Conservation (phyloP, 2,888 invertebrate genomes). For the Elysia crispata region DNA sequence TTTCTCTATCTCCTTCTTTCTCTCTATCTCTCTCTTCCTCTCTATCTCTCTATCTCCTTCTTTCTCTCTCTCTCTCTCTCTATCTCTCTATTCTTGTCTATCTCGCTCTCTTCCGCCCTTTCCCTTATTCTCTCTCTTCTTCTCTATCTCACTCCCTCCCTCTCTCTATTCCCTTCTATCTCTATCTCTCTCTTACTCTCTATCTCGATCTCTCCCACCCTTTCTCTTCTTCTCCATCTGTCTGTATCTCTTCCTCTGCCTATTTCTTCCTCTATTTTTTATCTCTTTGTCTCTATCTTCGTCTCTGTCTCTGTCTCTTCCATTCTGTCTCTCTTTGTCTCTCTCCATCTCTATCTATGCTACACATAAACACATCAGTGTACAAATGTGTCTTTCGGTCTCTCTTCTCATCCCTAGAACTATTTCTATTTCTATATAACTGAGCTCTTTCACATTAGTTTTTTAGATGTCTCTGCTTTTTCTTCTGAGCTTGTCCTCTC, state of each 20-base stretch:
- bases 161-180: neutral
- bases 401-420: too few species aligned
- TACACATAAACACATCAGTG: too few species aligned
- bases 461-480: too few species aligned
- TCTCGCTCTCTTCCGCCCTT: constrained; percentile 9
- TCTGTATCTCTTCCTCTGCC: neutral
- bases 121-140: neutral
- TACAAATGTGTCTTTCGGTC: neutral
- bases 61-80: neutral
- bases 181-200: too few species aligned
- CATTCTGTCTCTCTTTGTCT: neutral
- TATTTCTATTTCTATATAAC: neutral
- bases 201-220: too few species aligned
- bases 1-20: neutral
- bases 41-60: constrained; percentile 25
- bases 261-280: neutral
- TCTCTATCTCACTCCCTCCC: neutral
- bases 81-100: constrained; percentile 16
- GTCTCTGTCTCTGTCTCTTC: neutral
- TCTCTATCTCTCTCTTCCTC: constrained; percentile 7
- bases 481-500: too few species aligned
- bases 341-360: neutral
- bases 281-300: too few species aligned
- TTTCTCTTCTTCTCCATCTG: neutral
- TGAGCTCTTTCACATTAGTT: too few species aligned